phyloP scores from a whole-genome alignment of 2,113 vertebrate genomes.

The Hemiscyllium ocellatum region DNA sequence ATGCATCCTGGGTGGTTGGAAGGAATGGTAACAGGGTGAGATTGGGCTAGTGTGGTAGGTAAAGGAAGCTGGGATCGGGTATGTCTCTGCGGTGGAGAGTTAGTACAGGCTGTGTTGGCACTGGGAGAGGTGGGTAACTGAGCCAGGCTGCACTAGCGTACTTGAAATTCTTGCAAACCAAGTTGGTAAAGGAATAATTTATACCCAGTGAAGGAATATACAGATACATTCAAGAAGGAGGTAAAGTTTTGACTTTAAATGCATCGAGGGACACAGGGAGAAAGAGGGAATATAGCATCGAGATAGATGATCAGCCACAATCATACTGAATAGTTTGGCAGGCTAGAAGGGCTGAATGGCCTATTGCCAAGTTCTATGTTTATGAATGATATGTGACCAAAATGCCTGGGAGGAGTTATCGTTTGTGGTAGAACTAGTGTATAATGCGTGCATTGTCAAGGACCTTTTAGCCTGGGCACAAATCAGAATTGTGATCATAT shows the following conservation, averaged over 20 bases:
- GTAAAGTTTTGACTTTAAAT: too few relatives aligned
- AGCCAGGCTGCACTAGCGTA: background rate
- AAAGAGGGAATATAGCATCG: too few relatives aligned
- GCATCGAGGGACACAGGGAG: too few relatives aligned
- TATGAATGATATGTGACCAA: background rate
- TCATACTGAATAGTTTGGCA: too few relatives aligned
- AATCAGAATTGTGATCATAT: background rate
- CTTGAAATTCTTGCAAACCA: background rate
- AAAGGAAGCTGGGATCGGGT: background rate
- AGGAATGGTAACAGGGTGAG: background rate
- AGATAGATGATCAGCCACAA: too few relatives aligned
- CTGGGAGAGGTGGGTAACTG: background rate
- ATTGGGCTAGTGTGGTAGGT: background rate
- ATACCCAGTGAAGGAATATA: background rate
- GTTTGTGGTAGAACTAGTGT: background rate
- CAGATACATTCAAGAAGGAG: too few relatives aligned
- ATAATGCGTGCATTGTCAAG: background rate
- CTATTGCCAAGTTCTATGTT: too few relatives aligned
- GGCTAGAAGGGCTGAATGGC: too few relatives aligned
- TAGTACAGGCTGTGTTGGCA: background rate
- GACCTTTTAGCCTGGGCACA: background rate
- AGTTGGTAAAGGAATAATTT: background rate
- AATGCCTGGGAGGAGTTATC: background rate
- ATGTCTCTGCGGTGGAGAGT: background rate
- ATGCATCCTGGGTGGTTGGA: background rate